Base-by-base conservation (phyloP, 2,888 invertebrate genomes). In the Tinea trinotella region DNA sequence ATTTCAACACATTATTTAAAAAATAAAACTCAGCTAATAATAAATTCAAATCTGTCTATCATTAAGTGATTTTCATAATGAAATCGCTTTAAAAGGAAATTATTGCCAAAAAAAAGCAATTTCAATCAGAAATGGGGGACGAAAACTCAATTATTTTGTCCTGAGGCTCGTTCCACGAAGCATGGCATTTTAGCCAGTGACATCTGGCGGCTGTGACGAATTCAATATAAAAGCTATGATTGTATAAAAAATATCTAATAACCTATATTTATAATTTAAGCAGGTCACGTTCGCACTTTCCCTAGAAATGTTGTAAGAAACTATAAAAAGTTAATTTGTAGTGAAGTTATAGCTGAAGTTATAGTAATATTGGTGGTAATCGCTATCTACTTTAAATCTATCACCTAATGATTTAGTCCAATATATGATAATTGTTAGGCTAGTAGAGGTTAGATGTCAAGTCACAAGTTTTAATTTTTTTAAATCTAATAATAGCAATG, bases 111-210 rank as follows among this genome's bases (percentile, higher is more conserved):
- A 60, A 60, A 60, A 60, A 60, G 59, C 58, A 58, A 60, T 60
- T 60, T 62, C 54, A 57, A 57, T 59, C 56, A 58, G 56, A 56
- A 55, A 59, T 61, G 64, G 66, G 68, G 70, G 71, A 70, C 69
- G 66, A 68, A 53, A 74, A 73, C 70, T 71, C 65, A 68, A 72
- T 74, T 72, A 71, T 62, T 56, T 58, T 61, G 62, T 62, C 63
- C 61, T 62, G 36, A 24, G 48, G 22, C 30, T 48, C 52, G 54
- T 18, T 12, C 53, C 13, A 19, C 40, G 40, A 18, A 34, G 18
- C 35, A 17, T 17, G 24, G 7, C 19, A 17, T 22, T 50, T 50
- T 50, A 24, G 50, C 61, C 59, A 60, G 62, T 61, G 64, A 68
- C 73, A 73, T 40, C 40, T 40, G 40, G 40, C 40, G 40, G 40